A percentile compares a stretch with the other conserved stretches of the same genome.
These are phyloP conservation scores for Anguilla megastoma DNA, from an alignment of 2,797 vertebrate species.

Conservation along the genomic window DNA sequence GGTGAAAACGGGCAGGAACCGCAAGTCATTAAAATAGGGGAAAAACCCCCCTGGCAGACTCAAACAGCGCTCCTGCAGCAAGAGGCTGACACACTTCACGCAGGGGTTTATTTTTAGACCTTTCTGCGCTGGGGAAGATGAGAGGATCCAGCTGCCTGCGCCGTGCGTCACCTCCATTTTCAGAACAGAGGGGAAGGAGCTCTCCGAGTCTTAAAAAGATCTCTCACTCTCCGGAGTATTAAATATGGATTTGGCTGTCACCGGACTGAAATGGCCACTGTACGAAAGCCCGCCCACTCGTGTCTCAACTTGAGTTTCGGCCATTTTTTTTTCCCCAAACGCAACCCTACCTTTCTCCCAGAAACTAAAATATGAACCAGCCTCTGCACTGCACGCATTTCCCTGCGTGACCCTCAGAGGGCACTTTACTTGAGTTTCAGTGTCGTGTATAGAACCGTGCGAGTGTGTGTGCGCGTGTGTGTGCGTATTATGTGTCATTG, in stretches of 20 bases:
- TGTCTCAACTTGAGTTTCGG: neutral
- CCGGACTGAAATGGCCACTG: neutral
- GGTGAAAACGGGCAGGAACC: neutral
- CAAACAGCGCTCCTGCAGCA: constrained; percentile 6
- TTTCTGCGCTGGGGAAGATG: constrained; percentile 29
- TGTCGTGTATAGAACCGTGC: too few relatives aligned
- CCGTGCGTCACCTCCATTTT: constrained; percentile 21
- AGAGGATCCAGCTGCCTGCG: constrained; percentile 25
- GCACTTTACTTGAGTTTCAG: neutral
- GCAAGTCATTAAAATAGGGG: neutral
- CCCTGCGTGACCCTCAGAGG: neutral
- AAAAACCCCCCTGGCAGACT: constrained; percentile 14
- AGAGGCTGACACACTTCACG: constrained; percentile 19
- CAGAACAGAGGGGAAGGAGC: neutral
- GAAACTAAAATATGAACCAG: neutral
- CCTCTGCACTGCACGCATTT: neutral
- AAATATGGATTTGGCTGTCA: constrained; percentile 17
- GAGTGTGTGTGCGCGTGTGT: neutral
- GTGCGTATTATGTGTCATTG: neutral
- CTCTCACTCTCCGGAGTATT: constrained; percentile 15
- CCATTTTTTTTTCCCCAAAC: neutral
- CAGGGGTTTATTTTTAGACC: constrained; percentile 29
- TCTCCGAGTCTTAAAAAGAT: constrained; percentile 13
- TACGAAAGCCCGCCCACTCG: neutral
- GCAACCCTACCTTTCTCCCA: neutral